These are phyloP conservation scores for Acanthacorydalis orientalis DNA, from an alignment of 2,888 invertebrate species.

Conservation along the genomic window DNA sequence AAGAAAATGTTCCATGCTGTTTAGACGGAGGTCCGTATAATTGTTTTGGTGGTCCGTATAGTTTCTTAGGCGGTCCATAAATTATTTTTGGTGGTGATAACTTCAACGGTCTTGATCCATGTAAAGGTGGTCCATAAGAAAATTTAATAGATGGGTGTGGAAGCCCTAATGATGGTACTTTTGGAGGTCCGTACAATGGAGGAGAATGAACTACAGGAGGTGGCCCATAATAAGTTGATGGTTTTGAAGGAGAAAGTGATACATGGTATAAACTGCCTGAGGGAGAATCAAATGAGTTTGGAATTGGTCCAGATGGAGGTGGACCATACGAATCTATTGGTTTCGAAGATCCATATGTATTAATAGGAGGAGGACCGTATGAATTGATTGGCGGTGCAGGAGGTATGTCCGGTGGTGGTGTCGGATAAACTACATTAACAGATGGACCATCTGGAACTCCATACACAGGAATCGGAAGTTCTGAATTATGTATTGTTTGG, in stretches of 20 bases:
- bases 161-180: slow-evolving; percentile 30
- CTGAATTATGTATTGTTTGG: slow-evolving; percentile 24
- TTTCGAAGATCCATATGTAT: slow-evolving; percentile 35
- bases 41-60: slow-evolving; percentile 25
- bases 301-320: slow-evolving; percentile 20
- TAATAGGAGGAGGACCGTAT: slow-evolving; percentile 9
- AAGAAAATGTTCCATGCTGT: slow-evolving; percentile 8
- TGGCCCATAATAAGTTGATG: slow-evolving; percentile 26
- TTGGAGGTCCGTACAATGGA: slow-evolving; percentile 11
- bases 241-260: not conserved
- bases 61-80: slow-evolving; percentile 18
- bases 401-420: slow-evolving; percentile 28
- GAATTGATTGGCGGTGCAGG: slow-evolving; percentile 17
- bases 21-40: slow-evolving; percentile 27
- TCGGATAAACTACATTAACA: slow-evolving; percentile 26
- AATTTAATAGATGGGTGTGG: slow-evolving; percentile 24
- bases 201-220: slow-evolving; percentile 20
- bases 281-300: too few species aligned
- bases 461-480: slow-evolving; percentile 38
- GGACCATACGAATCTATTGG: slow-evolving; percentile 36
- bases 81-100: slow-evolving; percentile 12
- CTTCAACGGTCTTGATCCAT: slow-evolving; percentile 17
- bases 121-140: slow-evolving; percentile 26
- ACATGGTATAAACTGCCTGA: not conserved
- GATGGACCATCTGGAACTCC: slow-evolving; percentile 35